Evolutionary conservation across 2,797 vertebrate genomes (phyloP), one percentile per base, ranked within the genome.

Genomic region (Euthynnus affinis): DNA sequence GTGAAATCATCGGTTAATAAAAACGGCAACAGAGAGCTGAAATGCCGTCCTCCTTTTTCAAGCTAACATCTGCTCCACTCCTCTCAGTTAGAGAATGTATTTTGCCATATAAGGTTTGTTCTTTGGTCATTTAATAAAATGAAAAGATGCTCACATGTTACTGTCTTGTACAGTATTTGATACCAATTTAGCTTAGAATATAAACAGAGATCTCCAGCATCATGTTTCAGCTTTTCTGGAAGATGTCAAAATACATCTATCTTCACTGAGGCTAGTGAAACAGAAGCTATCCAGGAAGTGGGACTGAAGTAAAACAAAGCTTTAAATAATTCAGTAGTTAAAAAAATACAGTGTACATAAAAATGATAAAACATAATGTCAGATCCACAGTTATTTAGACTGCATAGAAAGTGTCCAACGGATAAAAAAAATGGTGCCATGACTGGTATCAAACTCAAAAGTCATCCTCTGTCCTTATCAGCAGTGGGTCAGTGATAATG

Each of bases 241-340:
- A 74, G 42, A 59, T 17, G 29, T 49, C 23, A 75, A 68, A 76
- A 80, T 27, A 32, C 32, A 42, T 63, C 59, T n/a, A 27, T 71
- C 22, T 29, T 5, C 25, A 29, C 17, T 71, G 15, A 53, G 17
- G 20, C 3, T 18, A 17, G 25, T 52, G 8, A 7, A 76, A 61
- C 44, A 81, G 13, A 65, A 37, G 40, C 34, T 65, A 9, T 61
- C 59, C 14, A 59, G 46, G 0, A 22, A 57, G 20, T 9, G 7
- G 14, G 17, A 23, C 18, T 67, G 37, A 25, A 66, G 53, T 84
- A 73, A 86, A 80, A 84, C 58, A 71, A 62, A 70, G 25, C 20
- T 86, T 84, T 80, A 77, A 77, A 86, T 79, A 87, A 65, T 44
- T 65, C 2, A 0, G 2, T 15, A 4, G 6, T 61, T 78, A 74